Conservation (phyloP, 1,140 invertebrate species). For the Tyrophagus putrescentiae region DNA sequence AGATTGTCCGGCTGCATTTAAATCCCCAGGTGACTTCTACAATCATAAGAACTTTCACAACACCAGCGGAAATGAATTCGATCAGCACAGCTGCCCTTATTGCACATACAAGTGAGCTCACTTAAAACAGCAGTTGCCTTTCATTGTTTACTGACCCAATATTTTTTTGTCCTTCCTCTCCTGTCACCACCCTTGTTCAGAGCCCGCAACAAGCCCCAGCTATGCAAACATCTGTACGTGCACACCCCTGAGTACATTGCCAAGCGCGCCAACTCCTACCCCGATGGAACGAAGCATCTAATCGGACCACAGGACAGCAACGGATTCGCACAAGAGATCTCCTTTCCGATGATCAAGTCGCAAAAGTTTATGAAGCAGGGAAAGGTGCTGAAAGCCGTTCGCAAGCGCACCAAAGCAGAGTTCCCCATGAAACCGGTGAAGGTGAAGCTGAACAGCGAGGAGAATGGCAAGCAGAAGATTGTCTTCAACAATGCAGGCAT, state of each 20-base stretch:
- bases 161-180: background rate
- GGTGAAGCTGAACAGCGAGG: background rate
- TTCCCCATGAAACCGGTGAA: slow-evolving; percentile 15
- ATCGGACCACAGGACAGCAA: slow-evolving; percentile 9
- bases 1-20: slow-evolving; percentile 27
- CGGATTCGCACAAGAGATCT: background rate
- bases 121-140: slow-evolving; percentile 1
- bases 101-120: slow-evolving; percentile 26
- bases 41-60: slow-evolving; percentile 26
- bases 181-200: slow-evolving; percentile 19
- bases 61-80: too few relatives aligned
- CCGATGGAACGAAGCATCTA: slow-evolving; percentile 20
- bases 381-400: background rate
- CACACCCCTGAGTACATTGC: slow-evolving; percentile 55
- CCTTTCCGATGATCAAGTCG: slow-evolving; percentile 14
- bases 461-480: slow-evolving; percentile 15
- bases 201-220: slow-evolving; percentile 27
- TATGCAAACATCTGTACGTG: slow-evolving; percentile 55
- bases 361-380: background rate
- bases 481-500: slow-evolving; percentile 8
- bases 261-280: slow-evolving; percentile 41
- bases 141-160: background rate
- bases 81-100: slow-evolving; percentile 25
- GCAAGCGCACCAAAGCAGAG: background rate
- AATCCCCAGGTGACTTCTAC: slow-evolving; percentile 23